Evolutionary conservation across 2,888 invertebrate species (phyloP).

Genomic region (Drosophila kambysellisi): DNA sequence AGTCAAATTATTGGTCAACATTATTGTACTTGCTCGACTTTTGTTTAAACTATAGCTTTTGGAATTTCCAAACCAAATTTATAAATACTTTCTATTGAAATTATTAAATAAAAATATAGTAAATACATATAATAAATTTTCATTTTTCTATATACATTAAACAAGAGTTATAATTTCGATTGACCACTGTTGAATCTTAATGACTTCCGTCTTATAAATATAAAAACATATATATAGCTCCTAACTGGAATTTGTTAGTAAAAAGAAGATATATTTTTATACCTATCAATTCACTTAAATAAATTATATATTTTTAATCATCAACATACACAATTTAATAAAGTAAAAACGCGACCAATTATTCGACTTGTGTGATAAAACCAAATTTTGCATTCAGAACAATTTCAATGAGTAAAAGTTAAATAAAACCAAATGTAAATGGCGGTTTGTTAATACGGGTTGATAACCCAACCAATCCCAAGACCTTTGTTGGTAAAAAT

Average conservation of each 20-base stretch:
- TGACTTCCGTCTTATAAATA: neutral
- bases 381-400: constrained; percentile 83
- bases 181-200: neutral
- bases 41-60: neutral
- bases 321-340: constrained; percentile 1
- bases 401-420: constrained; percentile 76
- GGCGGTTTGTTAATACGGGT: constrained; percentile 57
- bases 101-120: neutral
- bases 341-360: constrained; percentile 23
- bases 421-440: constrained; percentile 58
- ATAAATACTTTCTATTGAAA: neutral
- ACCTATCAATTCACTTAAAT: constrained; percentile 13
- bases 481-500: constrained; percentile 24
- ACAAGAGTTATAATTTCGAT: neutral
- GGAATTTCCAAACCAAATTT: neutral
- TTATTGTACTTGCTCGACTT: neutral
- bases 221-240: neutral
- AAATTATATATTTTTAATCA: constrained; percentile 2
- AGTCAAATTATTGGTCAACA: constrained; percentile 19
- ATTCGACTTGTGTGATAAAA: constrained; percentile 36
- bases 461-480: constrained; percentile 33
- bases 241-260: neutral
- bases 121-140: constrained; percentile 8
- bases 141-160: neutral
- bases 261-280: no score